phyloP scores from a whole-genome alignment of 2,113 vertebrate genomes.

The Melanerpes aurifrons region DNA sequence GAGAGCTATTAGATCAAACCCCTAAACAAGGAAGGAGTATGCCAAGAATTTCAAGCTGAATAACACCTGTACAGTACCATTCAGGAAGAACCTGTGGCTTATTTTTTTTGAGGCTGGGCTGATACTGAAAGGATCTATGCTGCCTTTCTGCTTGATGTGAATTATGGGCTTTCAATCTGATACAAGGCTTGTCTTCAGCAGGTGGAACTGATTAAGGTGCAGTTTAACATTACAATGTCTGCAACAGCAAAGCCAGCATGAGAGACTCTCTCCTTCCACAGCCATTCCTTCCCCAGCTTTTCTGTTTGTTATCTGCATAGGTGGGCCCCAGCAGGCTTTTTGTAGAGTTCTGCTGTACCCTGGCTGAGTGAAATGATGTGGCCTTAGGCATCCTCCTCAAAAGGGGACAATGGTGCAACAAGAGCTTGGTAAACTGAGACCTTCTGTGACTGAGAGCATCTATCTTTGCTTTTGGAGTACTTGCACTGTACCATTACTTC shows the following conservation, averaged over 20 bases:
- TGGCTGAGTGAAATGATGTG: neutral
- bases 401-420: neutral
- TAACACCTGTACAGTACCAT: neutral
- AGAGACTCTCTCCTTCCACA: neutral
- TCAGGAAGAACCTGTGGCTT: neutral
- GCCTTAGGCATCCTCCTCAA: neutral
- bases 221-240: neutral
- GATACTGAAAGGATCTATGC: neutral
- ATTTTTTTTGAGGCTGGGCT: neutral
- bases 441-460: neutral
- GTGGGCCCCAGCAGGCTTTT: neutral
- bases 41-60: neutral
- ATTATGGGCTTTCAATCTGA: neutral
- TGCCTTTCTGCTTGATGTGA: neutral
- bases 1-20: neutral
- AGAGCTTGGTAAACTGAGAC: neutral
- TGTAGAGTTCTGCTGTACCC: neutral
- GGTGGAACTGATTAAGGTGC: neutral
- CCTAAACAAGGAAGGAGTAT: neutral
- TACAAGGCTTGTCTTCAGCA: neutral
- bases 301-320: neutral
- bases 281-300: neutral
- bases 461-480: neutral
- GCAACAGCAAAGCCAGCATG: neutral
- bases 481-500: neutral